phyloP scores from a whole-genome alignment of 2,797 vertebrate genomes.

The Hylomyscus alleni region DNA sequence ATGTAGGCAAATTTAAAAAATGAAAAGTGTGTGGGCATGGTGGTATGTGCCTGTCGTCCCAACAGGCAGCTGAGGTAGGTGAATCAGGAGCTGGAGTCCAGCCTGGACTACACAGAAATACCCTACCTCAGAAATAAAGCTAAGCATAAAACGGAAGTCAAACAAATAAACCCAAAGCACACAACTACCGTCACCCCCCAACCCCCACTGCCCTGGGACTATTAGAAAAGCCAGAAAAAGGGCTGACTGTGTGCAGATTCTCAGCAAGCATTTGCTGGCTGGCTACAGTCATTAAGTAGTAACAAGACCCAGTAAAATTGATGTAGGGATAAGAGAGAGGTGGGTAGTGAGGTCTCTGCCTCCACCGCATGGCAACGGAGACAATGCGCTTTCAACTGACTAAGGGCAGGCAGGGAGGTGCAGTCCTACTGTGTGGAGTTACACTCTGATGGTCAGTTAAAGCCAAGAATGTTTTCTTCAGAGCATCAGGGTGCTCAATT shows the following conservation, averaged over 20 bases:
- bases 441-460: not conserved
- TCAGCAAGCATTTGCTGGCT: not conserved
- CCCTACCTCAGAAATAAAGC: not conserved
- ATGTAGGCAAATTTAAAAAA: constrained; percentile 10
- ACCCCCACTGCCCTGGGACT: not conserved
- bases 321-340: not conserved
- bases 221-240: not conserved
- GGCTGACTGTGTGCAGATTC: not conserved
- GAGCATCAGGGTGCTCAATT: not conserved
- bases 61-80: not conserved
- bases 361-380: not conserved
- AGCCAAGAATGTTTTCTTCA: not conserved
- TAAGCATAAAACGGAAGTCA: not conserved
- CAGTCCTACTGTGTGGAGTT: not conserved
- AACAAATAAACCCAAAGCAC: not conserved
- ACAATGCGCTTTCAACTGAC: not conserved
- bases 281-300: not conserved
- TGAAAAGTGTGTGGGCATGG: not conserved
- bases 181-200: not conserved
- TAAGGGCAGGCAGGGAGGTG: not conserved
- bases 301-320: not conserved
- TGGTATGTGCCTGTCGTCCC: not conserved
- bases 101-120: not conserved
- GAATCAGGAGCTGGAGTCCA: not conserved
- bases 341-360: too few relatives aligned